Percentiles rank a stretch among this genome's conserved stretches.
Conservation (phyloP, 2,113 vertebrate genomes). For the Forbesichthys agassizii region DNA sequence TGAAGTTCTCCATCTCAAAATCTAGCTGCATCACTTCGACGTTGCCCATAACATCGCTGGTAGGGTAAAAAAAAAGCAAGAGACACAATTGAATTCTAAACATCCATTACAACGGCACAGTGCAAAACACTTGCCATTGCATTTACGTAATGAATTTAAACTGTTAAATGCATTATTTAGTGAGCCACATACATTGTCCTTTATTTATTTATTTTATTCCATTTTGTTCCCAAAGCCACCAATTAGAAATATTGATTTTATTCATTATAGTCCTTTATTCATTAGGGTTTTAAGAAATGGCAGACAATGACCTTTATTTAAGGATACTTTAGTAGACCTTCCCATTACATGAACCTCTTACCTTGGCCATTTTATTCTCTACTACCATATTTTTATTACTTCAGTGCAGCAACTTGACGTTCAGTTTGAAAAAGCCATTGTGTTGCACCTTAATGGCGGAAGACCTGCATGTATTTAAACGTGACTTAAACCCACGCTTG, state of each 20-base stretch:
- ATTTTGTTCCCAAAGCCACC: neutral
- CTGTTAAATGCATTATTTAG: conserved; percentile 40
- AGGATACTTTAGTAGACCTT: too few relatives aligned
- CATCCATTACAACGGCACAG: neutral
- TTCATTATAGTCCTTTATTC: conserved; percentile 7
- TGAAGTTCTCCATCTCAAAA: conserved; percentile 99
- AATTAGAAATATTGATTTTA: conserved; percentile 6
- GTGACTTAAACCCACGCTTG: too few relatives aligned
- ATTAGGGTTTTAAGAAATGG: too few relatives aligned
- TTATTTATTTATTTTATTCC: conserved; percentile 7
- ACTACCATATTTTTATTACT: too few relatives aligned
- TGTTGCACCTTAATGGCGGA: too few relatives aligned
- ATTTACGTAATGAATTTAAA: neutral
- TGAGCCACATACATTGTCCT: conserved; percentile 4
- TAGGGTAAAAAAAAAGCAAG: neutral
- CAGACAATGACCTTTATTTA: neutral
- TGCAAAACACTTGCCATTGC: neutral
- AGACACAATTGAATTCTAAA: neutral
- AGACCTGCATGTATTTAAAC: too few relatives aligned
- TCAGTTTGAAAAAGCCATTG: too few relatives aligned
- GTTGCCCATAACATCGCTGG: conserved; percentile 81
- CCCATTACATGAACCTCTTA: too few relatives aligned
- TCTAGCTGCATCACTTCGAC: conserved; percentile 95
- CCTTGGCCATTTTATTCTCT: too few relatives aligned
- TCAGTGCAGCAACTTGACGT: too few relatives aligned